phyloP scores from a whole-genome alignment of 2,888 invertebrate species.

The Eledone cirrhosa region DNA sequence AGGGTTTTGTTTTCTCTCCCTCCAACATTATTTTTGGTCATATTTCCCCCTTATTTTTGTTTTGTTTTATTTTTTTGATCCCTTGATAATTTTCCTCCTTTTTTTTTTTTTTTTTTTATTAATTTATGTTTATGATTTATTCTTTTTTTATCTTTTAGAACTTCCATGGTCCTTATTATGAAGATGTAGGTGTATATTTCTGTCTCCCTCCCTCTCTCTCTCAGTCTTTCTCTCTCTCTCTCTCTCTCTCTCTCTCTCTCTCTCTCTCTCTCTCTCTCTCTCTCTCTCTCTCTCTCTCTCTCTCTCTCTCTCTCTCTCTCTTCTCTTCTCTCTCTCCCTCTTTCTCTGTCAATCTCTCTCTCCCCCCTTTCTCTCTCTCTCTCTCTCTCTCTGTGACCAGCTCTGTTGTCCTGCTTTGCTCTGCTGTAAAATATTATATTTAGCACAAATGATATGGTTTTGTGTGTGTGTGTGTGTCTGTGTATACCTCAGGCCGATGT shows the following conservation, averaged over 20 bases:
- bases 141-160: slow-evolving; percentile 17
- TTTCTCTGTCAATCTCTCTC: too few species aligned
- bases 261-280: too few species aligned
- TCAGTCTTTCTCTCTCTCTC: not conserved
- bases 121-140: not conserved
- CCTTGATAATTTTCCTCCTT: not conserved
- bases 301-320: not conserved
- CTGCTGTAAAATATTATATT: too few species aligned
- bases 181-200: slow-evolving; percentile 25
- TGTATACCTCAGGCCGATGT: too few species aligned
- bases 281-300: not conserved
- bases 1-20: too few species aligned
- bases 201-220: not conserved
- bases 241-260: too few species aligned
- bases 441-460: too few species aligned
- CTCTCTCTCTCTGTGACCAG: too few species aligned
- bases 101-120: not conserved
- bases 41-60: not conserved
- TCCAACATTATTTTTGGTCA: too few species aligned
- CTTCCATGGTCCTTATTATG: slow-evolving; percentile 19
- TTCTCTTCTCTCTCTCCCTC: not conserved
- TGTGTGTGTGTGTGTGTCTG: too few species aligned
- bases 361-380: too few species aligned
- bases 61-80: not conserved
- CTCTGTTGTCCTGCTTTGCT: too few species aligned